Percentiles rank a stretch among this genome's conserved stretches.
phyloP scores from a whole-genome alignment of 2,797 vertebrate species.

The Pangasius sanitwongsei region DNA sequence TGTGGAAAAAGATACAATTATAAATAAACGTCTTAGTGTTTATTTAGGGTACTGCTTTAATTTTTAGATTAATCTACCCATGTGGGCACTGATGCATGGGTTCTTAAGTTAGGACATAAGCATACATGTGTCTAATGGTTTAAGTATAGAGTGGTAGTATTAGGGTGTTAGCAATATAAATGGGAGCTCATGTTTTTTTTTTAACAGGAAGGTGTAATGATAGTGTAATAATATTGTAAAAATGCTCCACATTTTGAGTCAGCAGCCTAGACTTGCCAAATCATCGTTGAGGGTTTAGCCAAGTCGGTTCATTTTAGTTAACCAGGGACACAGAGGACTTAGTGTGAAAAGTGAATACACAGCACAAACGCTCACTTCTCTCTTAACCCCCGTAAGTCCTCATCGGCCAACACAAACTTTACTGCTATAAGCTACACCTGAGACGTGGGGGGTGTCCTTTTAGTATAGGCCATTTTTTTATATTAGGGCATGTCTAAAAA shows the following conservation, averaged over 20 bases:
- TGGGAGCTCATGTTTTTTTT: neutral
- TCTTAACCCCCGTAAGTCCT: neutral
- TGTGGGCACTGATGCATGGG: neutral
- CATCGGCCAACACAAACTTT: neutral
- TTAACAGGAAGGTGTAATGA: neutral
- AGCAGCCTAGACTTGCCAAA: neutral
- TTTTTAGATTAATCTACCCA: neutral
- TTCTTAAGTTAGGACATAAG: neutral
- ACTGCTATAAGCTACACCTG: neutral
- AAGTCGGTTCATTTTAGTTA: neutral
- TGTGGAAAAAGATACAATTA: neutral
- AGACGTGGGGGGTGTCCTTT: neutral
- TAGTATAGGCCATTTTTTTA: neutral
- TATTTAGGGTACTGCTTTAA: neutral
- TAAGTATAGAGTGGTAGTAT: neutral
- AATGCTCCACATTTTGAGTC: neutral
- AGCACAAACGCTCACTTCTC: neutral
- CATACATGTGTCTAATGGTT: neutral
- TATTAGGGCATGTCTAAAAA: neutral
- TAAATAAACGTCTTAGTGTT: neutral
- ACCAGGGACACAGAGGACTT: neutral
- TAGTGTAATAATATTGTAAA: neutral
- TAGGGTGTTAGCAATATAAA: neutral
- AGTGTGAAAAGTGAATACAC: neutral
- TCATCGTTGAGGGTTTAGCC: neutral